Base-by-base conservation (phyloP, 1,140 invertebrate genomes). In the Aplysia californica region DNA sequence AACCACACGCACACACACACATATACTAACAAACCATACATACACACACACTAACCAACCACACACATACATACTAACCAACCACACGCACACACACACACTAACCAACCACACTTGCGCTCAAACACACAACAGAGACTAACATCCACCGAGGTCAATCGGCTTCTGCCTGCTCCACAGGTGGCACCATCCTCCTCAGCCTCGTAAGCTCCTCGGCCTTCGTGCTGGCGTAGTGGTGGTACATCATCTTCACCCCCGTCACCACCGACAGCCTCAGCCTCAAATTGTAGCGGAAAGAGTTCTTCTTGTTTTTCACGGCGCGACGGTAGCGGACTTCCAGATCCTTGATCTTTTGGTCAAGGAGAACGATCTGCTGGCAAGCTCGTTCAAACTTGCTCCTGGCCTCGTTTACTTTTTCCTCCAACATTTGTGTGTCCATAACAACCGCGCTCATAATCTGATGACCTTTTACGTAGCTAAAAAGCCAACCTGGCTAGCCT, bases 231-330 rank as follows among this genome's bases (percentile, higher is more conserved):
- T 86, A 87, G 77, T 88, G 87, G 77, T 88, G 87, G 75, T 88
- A 88, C 87, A 88, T 88, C 87, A 88, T 88, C 78, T 88, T 88
- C 3, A 88, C 85, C 10, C 87, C 87, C 10, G 87, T 88, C 29
- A 87, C 87, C 33, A 85, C 85, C 29, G 87, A 88, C 31, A 88
- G 75, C 41, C 85, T 64, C 38, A 88, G 73, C 33, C 87, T 65
- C 50, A 88, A 78, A 70, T 88, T 88, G 66, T 88, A 88, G 20
- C 85, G 71, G 61, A 87, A 87, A 1, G 85, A 87, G 76, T 88
- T 87, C 59, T 86, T 86, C 76, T 88, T 88, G 59, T 85, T 79
- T 78, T 85, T 85, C 20, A 87, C 84, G 29, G 87, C 87, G 31
- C 87, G 80, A 71, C 84, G 84, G 70, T 88, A 88, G 3, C 85